Evolutionary conservation across 2,113 vertebrate species (phyloP).

Genomic region (Muscicapa adusta): DNA sequence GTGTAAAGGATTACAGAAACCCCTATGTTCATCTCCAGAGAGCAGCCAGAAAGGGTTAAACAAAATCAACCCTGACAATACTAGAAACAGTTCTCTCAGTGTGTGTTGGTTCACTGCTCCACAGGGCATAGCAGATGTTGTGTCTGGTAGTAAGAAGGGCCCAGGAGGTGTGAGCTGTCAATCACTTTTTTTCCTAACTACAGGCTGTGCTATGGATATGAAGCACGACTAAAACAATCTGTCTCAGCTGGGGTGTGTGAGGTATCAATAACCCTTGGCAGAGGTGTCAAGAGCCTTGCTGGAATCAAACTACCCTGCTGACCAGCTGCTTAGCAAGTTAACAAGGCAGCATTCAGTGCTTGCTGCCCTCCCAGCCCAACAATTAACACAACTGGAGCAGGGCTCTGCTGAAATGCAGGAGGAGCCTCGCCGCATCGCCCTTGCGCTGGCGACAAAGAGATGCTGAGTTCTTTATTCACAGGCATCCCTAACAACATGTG

Average conservation of each 20-base stretch:
- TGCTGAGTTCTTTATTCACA: constrained; percentile 24
- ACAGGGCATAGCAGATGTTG: constrained; percentile 86
- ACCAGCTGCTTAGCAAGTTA: constrained; percentile 84
- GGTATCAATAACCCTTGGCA: constrained; percentile 83
- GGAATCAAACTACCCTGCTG: constrained; percentile 80
- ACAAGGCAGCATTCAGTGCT: constrained; percentile 70
- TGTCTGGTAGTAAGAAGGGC: constrained; percentile 84
- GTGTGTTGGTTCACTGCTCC: constrained; percentile 83
- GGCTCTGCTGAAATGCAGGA: constrained; percentile 37
- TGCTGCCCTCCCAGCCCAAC: constrained; percentile 57
- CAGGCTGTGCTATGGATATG: constrained; percentile 77
- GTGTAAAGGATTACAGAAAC: constrained; percentile 48
- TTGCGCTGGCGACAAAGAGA: constrained; percentile 14
- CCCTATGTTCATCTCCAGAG: constrained; percentile 67
- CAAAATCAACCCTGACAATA: constrained; percentile 79
- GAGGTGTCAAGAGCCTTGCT: constrained; percentile 79
- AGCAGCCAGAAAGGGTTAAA: constrained; percentile 77
- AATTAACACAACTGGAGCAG: constrained; percentile 78
- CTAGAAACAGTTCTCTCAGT: constrained; percentile 77
- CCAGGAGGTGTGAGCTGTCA: constrained; percentile 84
- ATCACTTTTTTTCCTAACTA: constrained; percentile 77
- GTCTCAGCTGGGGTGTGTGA: constrained; percentile 80
- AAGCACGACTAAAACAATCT: constrained; percentile 80
- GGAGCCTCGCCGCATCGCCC: constrained; percentile 7
- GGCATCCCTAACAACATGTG: neutral